Conservation (phyloP, 2,888 invertebrate species). For the Clepsis dumicolana region DNA sequence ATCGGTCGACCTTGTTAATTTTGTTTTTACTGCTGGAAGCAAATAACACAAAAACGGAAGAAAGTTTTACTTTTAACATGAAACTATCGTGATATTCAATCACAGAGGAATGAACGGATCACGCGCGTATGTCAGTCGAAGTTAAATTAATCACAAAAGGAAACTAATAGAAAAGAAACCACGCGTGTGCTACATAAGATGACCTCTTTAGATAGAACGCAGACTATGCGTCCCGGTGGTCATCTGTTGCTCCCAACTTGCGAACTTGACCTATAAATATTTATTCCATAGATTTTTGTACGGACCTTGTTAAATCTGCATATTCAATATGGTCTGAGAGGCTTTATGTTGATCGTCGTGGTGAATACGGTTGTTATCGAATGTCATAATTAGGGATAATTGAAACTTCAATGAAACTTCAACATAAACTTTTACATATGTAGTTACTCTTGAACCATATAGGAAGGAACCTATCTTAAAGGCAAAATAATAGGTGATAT, state of each 20-base stretch:
- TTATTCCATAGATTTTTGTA: conserved; percentile 33
- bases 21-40: background rate
- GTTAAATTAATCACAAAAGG: background rate
- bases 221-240: conserved; percentile 5
- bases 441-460: background rate
- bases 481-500: conserved; percentile 27
- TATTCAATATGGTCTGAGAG: conserved; percentile 25
- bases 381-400: conserved; percentile 17
- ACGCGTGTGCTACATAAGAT: background rate
- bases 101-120: no score
- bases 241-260: conserved; percentile 35
- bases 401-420: background rate
- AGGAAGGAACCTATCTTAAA: conserved; percentile 13
- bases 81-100: no score
- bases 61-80: no score
- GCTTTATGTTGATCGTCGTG: conserved; percentile 30
- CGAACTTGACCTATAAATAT: conserved; percentile 28
- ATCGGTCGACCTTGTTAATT: background rate
- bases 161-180: background rate
- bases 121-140: no score
- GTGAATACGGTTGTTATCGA: conserved; percentile 21
- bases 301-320: conserved; percentile 33
- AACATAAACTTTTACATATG: background rate
- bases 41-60: background rate
- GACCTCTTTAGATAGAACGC: background rate